These are phyloP conservation scores for Peribatodes rhomboidaria DNA, from an alignment of 2,888 invertebrate species.

Conservation along the genomic window DNA sequence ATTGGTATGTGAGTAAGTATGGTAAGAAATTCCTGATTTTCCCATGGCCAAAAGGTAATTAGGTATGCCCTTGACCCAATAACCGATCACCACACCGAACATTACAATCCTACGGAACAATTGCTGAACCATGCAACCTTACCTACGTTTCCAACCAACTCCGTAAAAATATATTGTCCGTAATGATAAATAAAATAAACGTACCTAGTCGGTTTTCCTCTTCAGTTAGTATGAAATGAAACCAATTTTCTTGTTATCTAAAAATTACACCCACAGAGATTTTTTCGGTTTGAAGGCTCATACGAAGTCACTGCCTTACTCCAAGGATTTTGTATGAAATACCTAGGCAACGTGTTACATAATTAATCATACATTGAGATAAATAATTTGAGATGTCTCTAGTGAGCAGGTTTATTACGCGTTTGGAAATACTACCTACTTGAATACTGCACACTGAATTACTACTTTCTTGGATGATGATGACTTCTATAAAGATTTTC, in stretches of 20 bases:
- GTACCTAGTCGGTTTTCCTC: neutral
- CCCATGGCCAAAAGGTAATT: neutral
- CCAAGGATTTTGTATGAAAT: slow-evolving; percentile 28
- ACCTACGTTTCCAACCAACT: no score
- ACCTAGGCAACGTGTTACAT: neutral
- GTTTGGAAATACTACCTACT: neutral
- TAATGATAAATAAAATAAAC: neutral
- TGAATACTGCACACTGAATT: neutral
- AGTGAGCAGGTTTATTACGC: no score
- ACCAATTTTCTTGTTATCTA: neutral
- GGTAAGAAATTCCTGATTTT: neutral
- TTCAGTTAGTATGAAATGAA: slow-evolving; percentile 6
- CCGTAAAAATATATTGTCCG: neutral
- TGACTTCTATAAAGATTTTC: no score
- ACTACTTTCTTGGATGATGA: no score
- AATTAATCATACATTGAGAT: slow-evolving; percentile 10
- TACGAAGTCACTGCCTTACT: slow-evolving; percentile 24
- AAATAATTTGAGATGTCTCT: neutral
- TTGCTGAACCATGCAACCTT: neutral
- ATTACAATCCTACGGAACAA: neutral
- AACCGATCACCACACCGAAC: neutral
- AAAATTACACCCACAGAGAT: slow-evolving; percentile 15
- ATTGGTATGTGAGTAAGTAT: neutral
- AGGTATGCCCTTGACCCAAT: neutral
- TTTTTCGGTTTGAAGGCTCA: slow-evolving; percentile 17